phyloP scores from a whole-genome alignment of 2,888 invertebrate genomes.

The Macrosiphum euphorbiae region DNA sequence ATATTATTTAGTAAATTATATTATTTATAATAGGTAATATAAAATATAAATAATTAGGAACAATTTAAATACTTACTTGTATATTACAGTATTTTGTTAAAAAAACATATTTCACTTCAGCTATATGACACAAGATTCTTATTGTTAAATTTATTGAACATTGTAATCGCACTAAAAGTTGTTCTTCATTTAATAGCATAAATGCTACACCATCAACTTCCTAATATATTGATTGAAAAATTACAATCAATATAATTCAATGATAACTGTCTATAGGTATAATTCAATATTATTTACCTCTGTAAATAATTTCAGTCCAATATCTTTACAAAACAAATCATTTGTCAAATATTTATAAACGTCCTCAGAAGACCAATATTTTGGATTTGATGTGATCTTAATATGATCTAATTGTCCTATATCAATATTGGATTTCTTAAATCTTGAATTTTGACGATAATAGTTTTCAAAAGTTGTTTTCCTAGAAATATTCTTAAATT shows the following conservation, averaged over 20 bases:
- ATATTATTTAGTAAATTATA: neutral
- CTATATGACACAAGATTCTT: slow-evolving; percentile 45
- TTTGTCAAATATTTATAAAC: neutral
- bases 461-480: slow-evolving; percentile 46
- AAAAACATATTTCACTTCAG: slow-evolving; percentile 4
- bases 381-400: slow-evolving; percentile 39
- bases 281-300: slow-evolving; percentile 30
- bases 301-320: neutral
- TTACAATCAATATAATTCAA: neutral
- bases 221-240: slow-evolving; percentile 30
- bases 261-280: neutral
- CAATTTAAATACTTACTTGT: slow-evolving; percentile 28
- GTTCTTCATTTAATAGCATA: slow-evolving; percentile 56
- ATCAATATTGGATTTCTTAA: slow-evolving; percentile 18
- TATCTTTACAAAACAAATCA: slow-evolving; percentile 31
- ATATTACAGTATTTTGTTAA: slow-evolving; percentile 23
- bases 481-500: slow-evolving; percentile 21
- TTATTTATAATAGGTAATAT: neutral
- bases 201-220: slow-evolving; percentile 52
- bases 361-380: slow-evolving; percentile 27
- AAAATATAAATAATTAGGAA: neutral
- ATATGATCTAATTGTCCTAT: slow-evolving; percentile 36
- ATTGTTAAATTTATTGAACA: slow-evolving; percentile 46
- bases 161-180: slow-evolving; percentile 1
- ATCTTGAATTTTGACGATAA: slow-evolving; percentile 11